Evolutionary conservation across 2,888 invertebrate species (phyloP).

Genomic region (Chloroclysta siterata): DNA sequence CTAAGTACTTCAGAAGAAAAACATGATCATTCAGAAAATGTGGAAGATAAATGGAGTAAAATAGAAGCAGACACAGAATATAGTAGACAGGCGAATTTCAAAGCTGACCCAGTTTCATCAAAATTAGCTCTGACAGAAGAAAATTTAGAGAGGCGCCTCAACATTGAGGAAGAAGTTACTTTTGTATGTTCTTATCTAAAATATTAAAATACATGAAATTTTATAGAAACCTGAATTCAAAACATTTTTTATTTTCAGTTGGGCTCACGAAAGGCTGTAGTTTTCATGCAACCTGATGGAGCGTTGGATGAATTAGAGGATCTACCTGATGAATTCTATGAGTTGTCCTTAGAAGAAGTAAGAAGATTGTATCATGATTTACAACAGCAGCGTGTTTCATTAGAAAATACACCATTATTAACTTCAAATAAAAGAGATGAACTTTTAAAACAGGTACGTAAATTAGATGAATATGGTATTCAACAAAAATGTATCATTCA

Average conservation of each 20-base stretch:
- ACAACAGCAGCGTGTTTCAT: slow-evolving; percentile 85
- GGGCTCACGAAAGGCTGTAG: slow-evolving; percentile 90
- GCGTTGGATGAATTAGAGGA: slow-evolving; percentile 87
- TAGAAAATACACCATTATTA: slow-evolving; percentile 90
- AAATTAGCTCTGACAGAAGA: slow-evolving; percentile 53
- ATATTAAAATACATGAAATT: neutral
- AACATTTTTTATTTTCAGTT: slow-evolving; percentile 74
- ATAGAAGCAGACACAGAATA: slow-evolving; percentile 30
- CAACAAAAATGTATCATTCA: no score
- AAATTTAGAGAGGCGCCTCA: slow-evolving; percentile 69
- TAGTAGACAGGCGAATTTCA: slow-evolving; percentile 23
- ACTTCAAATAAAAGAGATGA: slow-evolving; percentile 77
- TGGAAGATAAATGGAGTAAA: slow-evolving; percentile 30
- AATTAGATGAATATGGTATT: neutral
- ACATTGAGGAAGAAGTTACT: slow-evolving; percentile 78
- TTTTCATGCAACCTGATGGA: slow-evolving; percentile 87
- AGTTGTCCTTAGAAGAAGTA: slow-evolving; percentile 93
- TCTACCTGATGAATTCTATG: slow-evolving; percentile 94
- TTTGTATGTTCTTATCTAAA: slow-evolving; percentile 64
- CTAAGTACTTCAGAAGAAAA: slow-evolving; percentile 28
- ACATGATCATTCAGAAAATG: slow-evolving; percentile 22
- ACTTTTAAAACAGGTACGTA: slow-evolving; percentile 58
- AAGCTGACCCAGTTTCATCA: slow-evolving; percentile 37
- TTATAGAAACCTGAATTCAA: neutral
- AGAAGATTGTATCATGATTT: slow-evolving; percentile 90